These are phyloP conservation scores for Xylocampa areola DNA, from an alignment of 2,888 invertebrate species.

Conservation along the genomic window DNA sequence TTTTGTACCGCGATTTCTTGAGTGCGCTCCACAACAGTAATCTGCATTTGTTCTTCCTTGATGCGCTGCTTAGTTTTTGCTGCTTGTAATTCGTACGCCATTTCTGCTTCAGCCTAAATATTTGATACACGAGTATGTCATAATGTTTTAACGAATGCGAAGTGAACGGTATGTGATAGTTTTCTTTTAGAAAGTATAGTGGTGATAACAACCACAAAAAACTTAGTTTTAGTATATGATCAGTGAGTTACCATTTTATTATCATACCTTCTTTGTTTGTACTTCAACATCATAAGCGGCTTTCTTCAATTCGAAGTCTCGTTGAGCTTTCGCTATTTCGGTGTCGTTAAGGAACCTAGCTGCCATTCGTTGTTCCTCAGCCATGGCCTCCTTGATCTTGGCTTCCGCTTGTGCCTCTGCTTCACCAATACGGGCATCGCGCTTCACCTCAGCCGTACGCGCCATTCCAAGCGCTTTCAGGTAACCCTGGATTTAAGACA, in stretches of 20 bases:
- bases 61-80: constrained; percentile 98
- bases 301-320: constrained; percentile 99
- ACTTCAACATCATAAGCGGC: constrained; percentile 99
- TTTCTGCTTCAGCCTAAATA: constrained; percentile 95
- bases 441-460: constrained; percentile 97
- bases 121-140: neutral
- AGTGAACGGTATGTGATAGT: no score
- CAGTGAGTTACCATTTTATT: neutral
- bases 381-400: constrained; percentile 97
- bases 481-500: constrained; percentile 92
- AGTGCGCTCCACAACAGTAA: constrained; percentile 96
- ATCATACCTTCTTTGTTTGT: constrained; percentile 95
- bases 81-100: constrained; percentile 97
- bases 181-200: no score
- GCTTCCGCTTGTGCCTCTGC: constrained; percentile 98
- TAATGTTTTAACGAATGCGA: neutral
- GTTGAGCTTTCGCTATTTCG: constrained; percentile 98
- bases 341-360: constrained; percentile 98
- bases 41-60: constrained; percentile 99
- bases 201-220: no score
- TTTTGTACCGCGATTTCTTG: constrained; percentile 98
- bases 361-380: constrained; percentile 99
- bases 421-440: constrained; percentile 99
- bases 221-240: no score
- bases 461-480: constrained; percentile 98